Evolutionary conservation across 2,888 invertebrate genomes (phyloP), one percentile per base, ranked within the genome.

Genomic region (Apoda limacodes): DNA sequence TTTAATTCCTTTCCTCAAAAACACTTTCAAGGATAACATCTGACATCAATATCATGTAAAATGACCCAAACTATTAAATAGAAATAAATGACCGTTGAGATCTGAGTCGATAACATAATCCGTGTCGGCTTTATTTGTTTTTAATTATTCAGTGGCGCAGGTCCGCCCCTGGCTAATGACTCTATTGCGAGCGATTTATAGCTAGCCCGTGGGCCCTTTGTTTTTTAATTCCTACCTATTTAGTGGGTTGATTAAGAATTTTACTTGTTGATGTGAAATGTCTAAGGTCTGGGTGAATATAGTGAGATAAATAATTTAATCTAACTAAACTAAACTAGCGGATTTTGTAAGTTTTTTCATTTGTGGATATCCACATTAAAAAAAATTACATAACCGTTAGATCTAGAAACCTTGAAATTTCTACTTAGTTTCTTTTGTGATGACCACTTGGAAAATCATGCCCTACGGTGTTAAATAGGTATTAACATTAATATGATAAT

Each of bases 101-200:
- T 75, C 48, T 53, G 45, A 45, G 41, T 42, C 47, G 78, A 80
- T 80, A 78, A 59, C 54, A 61, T 70, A 70, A 76, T 69, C 72
- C 72, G 75, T 75, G 71, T 67, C 72, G 72, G 60, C 58, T 58
- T 69, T 78, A 76, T 78, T 76, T 78, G 75, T 70, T 78, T 76
- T 78, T 76, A 78, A 80, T 78, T 76, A 78, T 80, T 76, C 70
- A 62, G 59, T 39, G 52, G 48, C 46, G 48, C 49, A 52, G 66
- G 67, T 65, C 70, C 75, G 71, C 70, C 74, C 69, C 68, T 62
- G 64, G 60, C 63, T 78, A 78, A 80, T 78, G 76, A 71, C 78
- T 80, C 62, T 72, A 78, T 80, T 60, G 64, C 55, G 48, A 42
- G 56, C 69, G 65, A 75, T 76, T 74, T 76, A 76, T 60, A 64